Evolutionary conservation across 2,113 vertebrate genomes (phyloP).

Genomic region (Prionailurus viverrinus): DNA sequence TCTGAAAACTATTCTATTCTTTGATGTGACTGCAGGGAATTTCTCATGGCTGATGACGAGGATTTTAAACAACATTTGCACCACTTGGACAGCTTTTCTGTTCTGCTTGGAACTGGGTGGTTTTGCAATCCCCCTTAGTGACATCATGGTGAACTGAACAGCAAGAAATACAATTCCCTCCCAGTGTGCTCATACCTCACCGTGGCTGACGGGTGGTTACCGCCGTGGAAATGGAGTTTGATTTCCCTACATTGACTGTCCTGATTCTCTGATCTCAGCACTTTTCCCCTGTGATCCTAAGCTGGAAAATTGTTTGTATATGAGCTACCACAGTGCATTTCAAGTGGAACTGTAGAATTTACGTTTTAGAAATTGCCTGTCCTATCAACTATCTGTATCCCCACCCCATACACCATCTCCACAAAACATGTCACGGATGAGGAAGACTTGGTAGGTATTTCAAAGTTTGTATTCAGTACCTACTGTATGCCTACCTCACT

Average conservation of each 20-base stretch:
- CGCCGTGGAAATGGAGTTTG: not conserved
- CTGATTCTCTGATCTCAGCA: not conserved
- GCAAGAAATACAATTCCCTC: not conserved
- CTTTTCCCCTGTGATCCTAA: not conserved
- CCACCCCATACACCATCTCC: not conserved
- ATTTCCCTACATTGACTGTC: not conserved
- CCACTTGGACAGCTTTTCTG: conserved; percentile 52
- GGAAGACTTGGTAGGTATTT: not conserved
- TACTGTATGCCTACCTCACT: not conserved
- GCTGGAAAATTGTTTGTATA: not conserved
- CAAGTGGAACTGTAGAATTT: not conserved
- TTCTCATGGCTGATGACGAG: not conserved
- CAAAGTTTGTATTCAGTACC: not conserved
- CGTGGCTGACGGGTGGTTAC: not conserved
- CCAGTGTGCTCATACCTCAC: not conserved
- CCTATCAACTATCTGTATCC: not conserved
- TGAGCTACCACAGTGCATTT: not conserved
- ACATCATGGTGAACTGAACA: not conserved
- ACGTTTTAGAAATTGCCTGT: not conserved
- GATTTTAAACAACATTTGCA: conserved; percentile 55
- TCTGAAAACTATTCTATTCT: conserved; percentile 38
- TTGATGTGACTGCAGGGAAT: not conserved
- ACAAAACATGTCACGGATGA: not conserved
- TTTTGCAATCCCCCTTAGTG: not conserved
- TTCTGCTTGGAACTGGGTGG: conserved; percentile 3